Evolutionary conservation across 2,797 vertebrate genomes (phyloP), one percentile per base, ranked within the genome.

Genomic region (Pitangus sulphuratus): DNA sequence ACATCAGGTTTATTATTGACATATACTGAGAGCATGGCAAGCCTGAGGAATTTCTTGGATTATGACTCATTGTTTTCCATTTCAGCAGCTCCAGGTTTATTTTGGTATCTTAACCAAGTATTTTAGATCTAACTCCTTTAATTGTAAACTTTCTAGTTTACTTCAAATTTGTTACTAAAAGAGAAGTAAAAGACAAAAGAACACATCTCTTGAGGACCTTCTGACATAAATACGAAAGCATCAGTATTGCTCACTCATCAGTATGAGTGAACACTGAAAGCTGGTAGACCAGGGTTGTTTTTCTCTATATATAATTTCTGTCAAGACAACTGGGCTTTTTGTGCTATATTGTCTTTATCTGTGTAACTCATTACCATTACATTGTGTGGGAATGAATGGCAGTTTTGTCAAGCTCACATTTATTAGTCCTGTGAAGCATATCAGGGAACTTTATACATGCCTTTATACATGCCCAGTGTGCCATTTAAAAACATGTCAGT

Each of bases 11-110:
- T 91, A 45, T 84, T 64, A 66, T 44, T 88, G 44, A 48, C 78
- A 37, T 74, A 48, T 60, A 42, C 47, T 60, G 66, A 72, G 25
- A 79, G 44, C 5, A 4, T 72, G 44, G 62, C 66, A 94, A 87
- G 83, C 89, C 70, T 2, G 10, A 91, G 54, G 89, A 60, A 18
- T 88, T 93, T 95, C 17, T 91, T 91, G 51, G 40, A 28, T 76
- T 84, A 51, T 94, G 92, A 95, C 48, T 96, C 92, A 95, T 79
- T 90, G 56, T 90, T 94, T 96, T 96, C 77, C 77, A 70, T 94
- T 96, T 95, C 77, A 90, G 56, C 58, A 90, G 62, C 51, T 88
- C 66, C 77, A 82, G 44, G 77, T 95, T 94, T 96, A 91, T 93
- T 93, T 79, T 90, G 48, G 58, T 92, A 40, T 42, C 44, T 66